phyloP scores from a whole-genome alignment of 1,140 invertebrate species.

The Sycophaga agraensis region DNA sequence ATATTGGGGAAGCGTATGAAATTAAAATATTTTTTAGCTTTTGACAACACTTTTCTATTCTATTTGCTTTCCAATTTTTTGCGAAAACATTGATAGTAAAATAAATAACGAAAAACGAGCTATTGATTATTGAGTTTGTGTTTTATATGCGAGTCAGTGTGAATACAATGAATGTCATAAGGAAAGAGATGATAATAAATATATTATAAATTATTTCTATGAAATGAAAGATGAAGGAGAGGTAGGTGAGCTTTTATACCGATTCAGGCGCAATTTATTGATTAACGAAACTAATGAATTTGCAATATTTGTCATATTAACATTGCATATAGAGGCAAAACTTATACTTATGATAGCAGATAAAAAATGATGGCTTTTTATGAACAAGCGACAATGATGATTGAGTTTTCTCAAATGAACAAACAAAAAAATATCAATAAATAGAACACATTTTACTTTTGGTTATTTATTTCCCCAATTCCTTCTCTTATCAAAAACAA shows the following conservation, averaged over 20 bases:
- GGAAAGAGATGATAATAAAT: neutral
- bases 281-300: constrained; percentile 30
- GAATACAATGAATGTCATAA: neutral
- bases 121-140: neutral
- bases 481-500: constrained; percentile 9
- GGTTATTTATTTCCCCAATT: constrained; percentile 21
- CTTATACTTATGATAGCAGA: constrained; percentile 18
- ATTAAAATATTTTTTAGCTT: too few relatives aligned
- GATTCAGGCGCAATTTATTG: constrained; percentile 25
- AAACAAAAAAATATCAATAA: constrained; percentile 19
- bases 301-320: constrained; percentile 34
- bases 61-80: too few relatives aligned
- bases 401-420: constrained; percentile 37
- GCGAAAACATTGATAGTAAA: too few relatives aligned
- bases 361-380: constrained; percentile 34
- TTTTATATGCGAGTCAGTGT: constrained; percentile 1
- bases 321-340: constrained; percentile 30
- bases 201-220: neutral
- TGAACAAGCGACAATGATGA: constrained; percentile 34
- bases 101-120: neutral
- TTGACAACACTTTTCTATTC: too few relatives aligned
- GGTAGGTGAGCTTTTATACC: constrained; percentile 31
- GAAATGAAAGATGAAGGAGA: neutral
- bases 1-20: too few relatives aligned
- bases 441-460: constrained; percentile 14